These are phyloP conservation scores for Lasaia peninsularis DNA, from an alignment of 1,140 invertebrate species.

Conservation along the genomic window DNA sequence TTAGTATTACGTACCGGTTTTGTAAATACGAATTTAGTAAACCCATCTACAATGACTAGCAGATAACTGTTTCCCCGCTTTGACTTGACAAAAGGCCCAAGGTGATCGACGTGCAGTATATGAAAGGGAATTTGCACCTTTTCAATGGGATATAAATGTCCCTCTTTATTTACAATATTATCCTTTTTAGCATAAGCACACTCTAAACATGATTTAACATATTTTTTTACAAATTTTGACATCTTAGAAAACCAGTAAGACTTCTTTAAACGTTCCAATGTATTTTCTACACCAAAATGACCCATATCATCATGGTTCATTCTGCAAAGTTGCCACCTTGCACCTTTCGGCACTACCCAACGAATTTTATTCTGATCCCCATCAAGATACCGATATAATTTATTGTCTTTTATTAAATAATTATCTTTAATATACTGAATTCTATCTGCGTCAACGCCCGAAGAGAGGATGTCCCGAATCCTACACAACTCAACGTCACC, in stretches of 20 bases:
- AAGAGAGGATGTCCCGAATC: constrained; percentile 17
- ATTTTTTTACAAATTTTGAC: neutral
- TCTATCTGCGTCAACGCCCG: constrained; percentile 19
- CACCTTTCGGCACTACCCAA: constrained; percentile 29
- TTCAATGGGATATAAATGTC: too few species aligned
- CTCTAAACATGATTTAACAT: neutral
- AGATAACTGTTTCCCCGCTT: too few species aligned
- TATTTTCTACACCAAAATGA: constrained; percentile 29
- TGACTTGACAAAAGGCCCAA: too few species aligned
- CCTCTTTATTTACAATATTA: too few species aligned
- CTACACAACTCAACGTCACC: constrained; percentile 18
- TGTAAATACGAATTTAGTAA: neutral
- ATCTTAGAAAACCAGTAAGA: neutral
- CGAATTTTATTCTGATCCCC: constrained; percentile 20
- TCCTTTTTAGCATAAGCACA: neutral
- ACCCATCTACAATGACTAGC: neutral
- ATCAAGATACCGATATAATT: constrained; percentile 19
- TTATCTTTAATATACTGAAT: constrained; percentile 27
- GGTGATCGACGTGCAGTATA: too few species aligned
- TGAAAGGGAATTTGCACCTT: too few species aligned
- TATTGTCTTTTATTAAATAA: constrained; percentile 26
- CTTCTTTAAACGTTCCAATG: constrained; percentile 27
- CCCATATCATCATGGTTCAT: constrained; percentile 33
- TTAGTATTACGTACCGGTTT: neutral
- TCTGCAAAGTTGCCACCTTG: constrained; percentile 24